These are phyloP conservation scores for Tauraco erythrolophus DNA, from an alignment of 2,113 vertebrate genomes.

Conservation along the genomic window DNA sequence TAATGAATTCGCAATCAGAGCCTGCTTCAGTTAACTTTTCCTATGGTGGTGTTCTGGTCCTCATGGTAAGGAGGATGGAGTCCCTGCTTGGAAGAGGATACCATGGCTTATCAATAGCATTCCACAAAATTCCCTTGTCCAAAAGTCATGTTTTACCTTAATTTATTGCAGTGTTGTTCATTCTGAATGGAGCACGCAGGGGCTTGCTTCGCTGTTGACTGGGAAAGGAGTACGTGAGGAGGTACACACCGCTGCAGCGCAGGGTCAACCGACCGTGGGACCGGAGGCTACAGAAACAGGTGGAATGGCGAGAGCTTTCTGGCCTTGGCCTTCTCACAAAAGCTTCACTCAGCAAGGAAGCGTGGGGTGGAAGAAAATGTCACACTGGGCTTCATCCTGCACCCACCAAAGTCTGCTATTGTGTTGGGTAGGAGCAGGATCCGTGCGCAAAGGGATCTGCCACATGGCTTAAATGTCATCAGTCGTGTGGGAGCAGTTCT, in stretches of 20 bases:
- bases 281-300: background rate
- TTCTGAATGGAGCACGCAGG: background rate
- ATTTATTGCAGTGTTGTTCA: background rate
- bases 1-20: background rate
- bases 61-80: background rate
- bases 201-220: background rate
- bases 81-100: background rate
- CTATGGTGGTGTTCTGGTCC: background rate
- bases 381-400: background rate
- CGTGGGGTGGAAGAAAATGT: conserved; percentile 69
- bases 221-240: background rate
- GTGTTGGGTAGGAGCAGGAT: background rate
- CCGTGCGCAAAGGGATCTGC: background rate
- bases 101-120: background rate
- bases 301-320: background rate
- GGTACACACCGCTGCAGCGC: rapidly evolving
- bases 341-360: conserved; percentile 17
- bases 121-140: background rate
- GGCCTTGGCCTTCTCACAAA: conserved; percentile 16
- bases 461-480: conserved; percentile 50
- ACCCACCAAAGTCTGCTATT: conserved; percentile 17
- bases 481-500: conserved; percentile 40
- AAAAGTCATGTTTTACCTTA: background rate
- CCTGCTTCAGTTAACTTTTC: background rate
- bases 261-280: rapidly evolving